Percentiles rank a stretch among this genome's conserved stretches.
phyloP scores from a whole-genome alignment of 1,140 invertebrate species.

The Stegodyphus dumicola region DNA sequence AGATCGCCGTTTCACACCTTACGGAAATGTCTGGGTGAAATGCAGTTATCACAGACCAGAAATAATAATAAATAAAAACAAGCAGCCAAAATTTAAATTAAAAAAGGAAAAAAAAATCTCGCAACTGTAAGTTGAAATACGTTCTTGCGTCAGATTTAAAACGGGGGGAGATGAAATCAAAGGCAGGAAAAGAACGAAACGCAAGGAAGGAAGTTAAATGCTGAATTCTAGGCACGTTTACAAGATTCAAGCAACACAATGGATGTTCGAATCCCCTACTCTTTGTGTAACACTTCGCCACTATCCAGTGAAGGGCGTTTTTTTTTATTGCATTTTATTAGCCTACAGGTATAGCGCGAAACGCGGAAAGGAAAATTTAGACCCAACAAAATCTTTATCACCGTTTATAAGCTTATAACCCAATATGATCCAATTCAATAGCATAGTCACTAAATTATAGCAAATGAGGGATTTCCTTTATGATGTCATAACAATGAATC shows the following conservation, averaged over 20 bases:
- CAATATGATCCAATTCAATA: no score
- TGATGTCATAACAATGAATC: no score
- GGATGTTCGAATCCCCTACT: background rate
- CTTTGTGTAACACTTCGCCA: conserved; percentile 18
- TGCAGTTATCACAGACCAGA: no score
- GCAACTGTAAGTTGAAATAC: background rate
- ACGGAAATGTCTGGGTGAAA: no score
- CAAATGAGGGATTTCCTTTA: no score
- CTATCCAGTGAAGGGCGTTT: background rate
- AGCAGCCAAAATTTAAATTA: background rate
- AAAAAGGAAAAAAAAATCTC: background rate
- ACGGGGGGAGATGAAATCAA: background rate
- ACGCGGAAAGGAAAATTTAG: no score
- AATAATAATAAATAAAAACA: no score
- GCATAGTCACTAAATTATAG: no score
- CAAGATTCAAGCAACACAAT: conserved; percentile 17
- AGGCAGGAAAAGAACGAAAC: background rate
- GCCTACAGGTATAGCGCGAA: no score
- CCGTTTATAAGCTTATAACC: no score
- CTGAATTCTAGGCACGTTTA: conserved; percentile 25
- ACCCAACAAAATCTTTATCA: no score
- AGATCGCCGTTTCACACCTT: no score
- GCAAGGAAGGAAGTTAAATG: background rate
- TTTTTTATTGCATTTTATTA: background rate
- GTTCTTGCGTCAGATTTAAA: background rate